Conservation (phyloP, 2,888 invertebrate genomes). For the Loripinus fragilis region DNA sequence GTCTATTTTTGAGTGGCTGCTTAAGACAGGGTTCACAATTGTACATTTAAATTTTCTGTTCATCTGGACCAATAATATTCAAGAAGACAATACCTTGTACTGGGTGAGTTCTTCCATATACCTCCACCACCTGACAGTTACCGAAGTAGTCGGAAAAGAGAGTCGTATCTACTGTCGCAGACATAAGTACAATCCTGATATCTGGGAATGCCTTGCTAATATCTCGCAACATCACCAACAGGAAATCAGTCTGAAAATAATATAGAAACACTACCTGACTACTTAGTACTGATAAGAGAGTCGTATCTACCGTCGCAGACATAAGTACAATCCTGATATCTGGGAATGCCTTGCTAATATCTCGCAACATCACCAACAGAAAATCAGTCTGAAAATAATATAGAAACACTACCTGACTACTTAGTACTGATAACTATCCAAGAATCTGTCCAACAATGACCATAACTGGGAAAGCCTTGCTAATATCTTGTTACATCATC, state of each 20-base stretch:
- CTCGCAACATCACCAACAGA: constrained; percentile 95
- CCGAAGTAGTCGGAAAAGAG: constrained; percentile 97
- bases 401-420: too few relatives aligned
- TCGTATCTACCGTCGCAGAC: constrained; percentile 99
- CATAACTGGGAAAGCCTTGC: constrained; percentile 93
- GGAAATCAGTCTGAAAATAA: constrained; percentile 90
- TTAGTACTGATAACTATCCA: too few relatives aligned
- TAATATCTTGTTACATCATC: constrained; percentile 97
- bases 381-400: constrained; percentile 92
- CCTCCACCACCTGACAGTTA: constrained; percentile 94
- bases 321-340: constrained; percentile 96
- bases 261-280: constrained; percentile 92
- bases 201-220: constrained; percentile 97
- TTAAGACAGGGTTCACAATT: too few relatives aligned
- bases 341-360: constrained; percentile 96
- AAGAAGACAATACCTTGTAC: constrained; percentile 90
- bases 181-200: constrained; percentile 97
- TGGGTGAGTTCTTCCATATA: constrained; percentile 93
- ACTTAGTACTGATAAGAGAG: constrained; percentile 94
- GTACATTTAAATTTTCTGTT: too few relatives aligned
- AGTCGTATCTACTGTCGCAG: constrained; percentile 97
- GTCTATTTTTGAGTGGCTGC: too few relatives aligned
- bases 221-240: constrained; percentile 96
- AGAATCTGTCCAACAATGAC: too few relatives aligned
- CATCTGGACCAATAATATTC: too few relatives aligned